These are phyloP conservation scores for Atherinosoma microstoma DNA, from an alignment of 2,797 vertebrate genomes.

Conservation along the genomic window DNA sequence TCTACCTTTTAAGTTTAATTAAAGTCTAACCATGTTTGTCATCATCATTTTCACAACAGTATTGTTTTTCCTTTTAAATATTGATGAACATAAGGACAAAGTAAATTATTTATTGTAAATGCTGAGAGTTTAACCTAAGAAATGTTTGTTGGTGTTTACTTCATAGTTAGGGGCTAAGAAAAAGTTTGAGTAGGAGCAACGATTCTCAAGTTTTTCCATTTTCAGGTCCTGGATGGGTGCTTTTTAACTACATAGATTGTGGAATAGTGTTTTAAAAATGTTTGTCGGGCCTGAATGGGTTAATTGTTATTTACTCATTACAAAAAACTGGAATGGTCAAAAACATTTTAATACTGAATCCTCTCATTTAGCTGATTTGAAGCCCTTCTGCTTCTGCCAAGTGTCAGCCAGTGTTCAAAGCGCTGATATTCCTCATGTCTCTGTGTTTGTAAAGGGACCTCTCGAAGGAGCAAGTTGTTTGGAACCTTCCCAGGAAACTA, in stretches of 20 bases:
- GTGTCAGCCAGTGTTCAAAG: not conserved
- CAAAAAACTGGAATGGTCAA: not conserved
- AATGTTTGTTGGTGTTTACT: not conserved
- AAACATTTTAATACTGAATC: not conserved
- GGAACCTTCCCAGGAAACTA: conserved; percentile 99
- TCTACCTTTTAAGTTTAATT: not conserved
- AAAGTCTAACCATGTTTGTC: not conserved
- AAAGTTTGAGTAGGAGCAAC: not conserved
- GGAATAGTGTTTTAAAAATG: not conserved
- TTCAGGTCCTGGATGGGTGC: not conserved
- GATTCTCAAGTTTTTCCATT: not conserved
- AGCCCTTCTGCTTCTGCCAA: not conserved
- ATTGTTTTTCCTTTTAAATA: not conserved
- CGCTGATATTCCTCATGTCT: conserved; percentile 20
- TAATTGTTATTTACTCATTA: not conserved
- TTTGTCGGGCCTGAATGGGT: not conserved
- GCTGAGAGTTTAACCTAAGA: too few relatives aligned
- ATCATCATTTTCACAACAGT: not conserved
- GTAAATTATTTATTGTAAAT: not conserved
- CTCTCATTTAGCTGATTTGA: conserved; percentile 5
- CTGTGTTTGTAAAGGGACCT: conserved; percentile 88
- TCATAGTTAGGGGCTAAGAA: not conserved
- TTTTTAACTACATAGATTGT: not conserved
- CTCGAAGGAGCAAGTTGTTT: conserved; percentile 96
- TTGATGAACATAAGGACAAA: not conserved